Conservation (phyloP, 2,113 vertebrate species). For the Notiomystis cincta region DNA sequence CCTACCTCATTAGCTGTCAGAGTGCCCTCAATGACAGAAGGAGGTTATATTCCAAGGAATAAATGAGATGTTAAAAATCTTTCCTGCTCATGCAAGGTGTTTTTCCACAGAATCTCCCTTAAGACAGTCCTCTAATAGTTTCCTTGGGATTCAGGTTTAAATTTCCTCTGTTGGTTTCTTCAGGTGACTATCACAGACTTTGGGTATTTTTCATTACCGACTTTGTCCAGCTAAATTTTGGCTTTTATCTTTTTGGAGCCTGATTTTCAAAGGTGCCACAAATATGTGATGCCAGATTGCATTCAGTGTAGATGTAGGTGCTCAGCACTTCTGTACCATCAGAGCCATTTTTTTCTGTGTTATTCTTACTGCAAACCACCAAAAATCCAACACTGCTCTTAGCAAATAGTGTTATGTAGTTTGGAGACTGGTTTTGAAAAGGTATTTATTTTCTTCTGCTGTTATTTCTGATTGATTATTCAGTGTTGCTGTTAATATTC, state of each 20-base stretch:
- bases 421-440: background rate
- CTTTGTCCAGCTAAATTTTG: background rate
- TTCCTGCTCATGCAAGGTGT: background rate
- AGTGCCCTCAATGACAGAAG: slow-evolving; percentile 23
- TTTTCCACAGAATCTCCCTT: background rate
- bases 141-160: background rate
- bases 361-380: background rate
- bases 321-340: background rate
- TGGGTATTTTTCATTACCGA: background rate
- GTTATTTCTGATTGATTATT: background rate
- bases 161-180: slow-evolving; percentile 23
- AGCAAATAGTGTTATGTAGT: background rate
- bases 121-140: background rate
- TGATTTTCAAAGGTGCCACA: slow-evolving; percentile 38
- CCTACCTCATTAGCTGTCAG: slow-evolving; percentile 60
- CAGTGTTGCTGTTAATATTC: background rate
- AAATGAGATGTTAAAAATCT: background rate
- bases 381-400: background rate
- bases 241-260: background rate
- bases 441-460: background rate
- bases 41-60: slow-evolving; percentile 14
- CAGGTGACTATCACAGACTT: background rate
- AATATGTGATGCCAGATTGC: background rate
- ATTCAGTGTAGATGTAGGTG: background rate
- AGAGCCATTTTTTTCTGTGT: background rate